phyloP scores from a whole-genome alignment of 2,888 invertebrate genomes.

The Quadroppia sp. region DNA sequence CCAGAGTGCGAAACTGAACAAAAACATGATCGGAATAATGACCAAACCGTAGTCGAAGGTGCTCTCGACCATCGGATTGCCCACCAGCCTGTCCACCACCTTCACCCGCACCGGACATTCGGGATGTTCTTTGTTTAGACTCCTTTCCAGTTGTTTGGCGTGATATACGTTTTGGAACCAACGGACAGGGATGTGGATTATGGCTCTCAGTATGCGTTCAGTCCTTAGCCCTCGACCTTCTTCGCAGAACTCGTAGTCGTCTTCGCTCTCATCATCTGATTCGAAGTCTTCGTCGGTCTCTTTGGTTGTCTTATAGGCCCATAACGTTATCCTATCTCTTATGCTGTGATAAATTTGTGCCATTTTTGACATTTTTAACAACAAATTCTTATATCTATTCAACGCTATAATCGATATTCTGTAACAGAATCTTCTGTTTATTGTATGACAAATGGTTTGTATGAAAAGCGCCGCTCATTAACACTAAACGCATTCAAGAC shows the following conservation, averaged over 20 bases:
- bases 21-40: slow-evolving; percentile 33
- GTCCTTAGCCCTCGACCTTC: slow-evolving; percentile 40
- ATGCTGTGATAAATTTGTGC: slow-evolving; percentile 7
- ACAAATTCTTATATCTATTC: no score
- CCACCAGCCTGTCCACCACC: slow-evolving; percentile 39
- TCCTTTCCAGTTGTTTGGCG: slow-evolving; percentile 36
- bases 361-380: slow-evolving; percentile 35
- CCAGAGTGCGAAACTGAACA: slow-evolving; percentile 39
- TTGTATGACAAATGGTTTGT: no score
- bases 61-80: slow-evolving; percentile 29
- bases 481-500: no score
- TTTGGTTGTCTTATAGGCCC: slow-evolving; percentile 38
- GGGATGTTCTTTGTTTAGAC: slow-evolving; percentile 41
- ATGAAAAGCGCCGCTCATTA: no score
- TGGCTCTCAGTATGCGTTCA: slow-evolving; percentile 40
- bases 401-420: no score
- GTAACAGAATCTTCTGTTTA: no score
- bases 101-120: slow-evolving; percentile 40
- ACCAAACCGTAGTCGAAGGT: slow-evolving; percentile 38
- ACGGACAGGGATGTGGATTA: slow-evolving; percentile 40
- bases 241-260: slow-evolving; percentile 37
- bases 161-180: slow-evolving; percentile 40
- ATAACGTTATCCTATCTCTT: slow-evolving; percentile 39
- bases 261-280: slow-evolving; percentile 12
- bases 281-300: slow-evolving; percentile 32